Conservation (phyloP, 2,797 vertebrate genomes). For the Gallinago solitaria region DNA sequence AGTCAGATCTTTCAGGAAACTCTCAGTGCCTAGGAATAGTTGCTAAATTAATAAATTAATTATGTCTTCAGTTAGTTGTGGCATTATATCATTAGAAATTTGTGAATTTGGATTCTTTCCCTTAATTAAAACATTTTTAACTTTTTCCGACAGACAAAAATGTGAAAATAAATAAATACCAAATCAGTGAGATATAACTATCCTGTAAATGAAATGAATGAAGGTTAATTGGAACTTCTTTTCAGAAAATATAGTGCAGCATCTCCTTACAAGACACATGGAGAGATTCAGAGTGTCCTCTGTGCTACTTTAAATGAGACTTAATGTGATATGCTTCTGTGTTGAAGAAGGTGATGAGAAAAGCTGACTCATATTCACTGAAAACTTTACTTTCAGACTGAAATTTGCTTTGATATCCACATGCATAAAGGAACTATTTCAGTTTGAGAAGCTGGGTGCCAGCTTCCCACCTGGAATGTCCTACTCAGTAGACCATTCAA, state of each 20-base stretch:
- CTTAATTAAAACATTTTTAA: background rate
- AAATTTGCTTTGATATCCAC: background rate
- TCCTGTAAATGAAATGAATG: background rate
- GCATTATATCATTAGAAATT: background rate
- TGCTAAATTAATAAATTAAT: conserved; percentile 13
- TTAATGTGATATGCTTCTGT: background rate
- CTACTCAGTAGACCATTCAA: background rate
- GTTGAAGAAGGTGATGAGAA: background rate
- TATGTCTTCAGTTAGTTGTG: background rate
- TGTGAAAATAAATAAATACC: background rate
- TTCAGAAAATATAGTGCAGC: background rate
- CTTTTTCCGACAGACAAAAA: background rate
- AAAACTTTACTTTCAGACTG: background rate
- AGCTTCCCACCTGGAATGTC: background rate
- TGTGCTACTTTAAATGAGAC: background rate
- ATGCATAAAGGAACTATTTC: background rate
- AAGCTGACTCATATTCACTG: background rate
- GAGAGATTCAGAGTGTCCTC: background rate
- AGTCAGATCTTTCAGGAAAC: background rate
- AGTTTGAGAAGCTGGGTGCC: background rate
- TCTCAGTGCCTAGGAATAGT: background rate
- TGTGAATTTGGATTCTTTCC: background rate
- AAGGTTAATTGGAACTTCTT: background rate
- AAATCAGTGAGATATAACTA: background rate
- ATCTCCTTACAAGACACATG: background rate